Base-by-base conservation (phyloP, 2,797 vertebrate genomes). In the Apogon talboti region DNA sequence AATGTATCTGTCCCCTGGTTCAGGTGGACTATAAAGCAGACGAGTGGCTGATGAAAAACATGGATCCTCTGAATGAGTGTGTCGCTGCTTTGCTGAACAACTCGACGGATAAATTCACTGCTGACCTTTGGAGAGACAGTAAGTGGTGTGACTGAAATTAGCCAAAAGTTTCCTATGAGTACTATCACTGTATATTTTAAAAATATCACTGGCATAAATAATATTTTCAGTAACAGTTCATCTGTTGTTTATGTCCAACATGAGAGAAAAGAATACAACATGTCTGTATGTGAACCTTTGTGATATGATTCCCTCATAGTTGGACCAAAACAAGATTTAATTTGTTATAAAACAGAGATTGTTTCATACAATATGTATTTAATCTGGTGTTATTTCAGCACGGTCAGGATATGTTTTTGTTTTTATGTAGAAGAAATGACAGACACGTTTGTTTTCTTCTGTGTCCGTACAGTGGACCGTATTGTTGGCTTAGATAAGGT, bases 31-130 rank as follows among this genome's bases (percentile, higher is more conserved):
- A 99, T 81, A 99, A 98, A 84, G 98, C 98, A 0, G 93, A 96
- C 0, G 95, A 95, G 63, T 99, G 98, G 98, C 88, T 99, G 88
- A 96, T 98, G 96, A 99, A 99, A 91, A 99, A 99, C 91, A 99
- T 99, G 98, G 98, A 99, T 86, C 98, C 98, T 0, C 92, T 99
- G 77, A 99, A 99, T 0, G 98, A 99, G 86, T 97, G 96, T 43
- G 94, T 99, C 6, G 96, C 96, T 66, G 91, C 94, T 0, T 92
- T 99, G 60, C 95, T 99, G 51, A 97, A 98, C 90, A 96, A 97
- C 84, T 99, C 98, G 0, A 96, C 96, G 0, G 96, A 99, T 90
- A 99, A 96, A 78, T 97, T 98, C 63, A 95, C 96, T 51, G 95
- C 94, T 0, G 96, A 98, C 78, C 93, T 99, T 42, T 98, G 97